phyloP scores from a whole-genome alignment of 2,888 invertebrate genomes.

The Ditylenchus weischeri region DNA sequence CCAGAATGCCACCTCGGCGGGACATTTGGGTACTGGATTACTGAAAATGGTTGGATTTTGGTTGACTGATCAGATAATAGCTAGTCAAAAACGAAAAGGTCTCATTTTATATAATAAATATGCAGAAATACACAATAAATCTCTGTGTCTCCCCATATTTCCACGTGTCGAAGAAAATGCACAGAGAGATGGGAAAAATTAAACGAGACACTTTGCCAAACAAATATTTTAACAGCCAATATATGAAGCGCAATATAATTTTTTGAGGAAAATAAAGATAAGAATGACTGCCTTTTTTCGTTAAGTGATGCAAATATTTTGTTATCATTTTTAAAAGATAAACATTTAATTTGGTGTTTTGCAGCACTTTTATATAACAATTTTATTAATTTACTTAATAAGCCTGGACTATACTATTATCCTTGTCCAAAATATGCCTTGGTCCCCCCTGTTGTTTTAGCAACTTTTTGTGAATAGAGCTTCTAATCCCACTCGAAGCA shows the following conservation, averaged over 20 bases:
- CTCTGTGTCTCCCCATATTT: neutral
- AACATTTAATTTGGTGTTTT: neutral
- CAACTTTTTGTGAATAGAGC: no score
- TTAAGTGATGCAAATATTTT: neutral
- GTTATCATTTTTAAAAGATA: neutral
- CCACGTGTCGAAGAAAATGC: constrained; percentile 5
- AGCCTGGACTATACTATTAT: no score
- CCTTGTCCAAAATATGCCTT: no score
- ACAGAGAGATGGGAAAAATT: constrained; percentile 1
- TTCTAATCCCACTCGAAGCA: no score
- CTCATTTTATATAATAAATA: no score
- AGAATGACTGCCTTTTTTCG: no score
- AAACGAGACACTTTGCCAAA: neutral
- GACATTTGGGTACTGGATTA: neutral
- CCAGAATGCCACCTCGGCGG: constrained; percentile 5
- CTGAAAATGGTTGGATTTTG: neutral
- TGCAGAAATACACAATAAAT: no score
- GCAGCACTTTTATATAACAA: no score
- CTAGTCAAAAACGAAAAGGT: no score
- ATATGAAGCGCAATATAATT: neutral
- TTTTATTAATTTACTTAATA: no score
- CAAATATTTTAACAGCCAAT: neutral
- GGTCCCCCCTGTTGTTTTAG: no score
- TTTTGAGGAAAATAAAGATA: neutral
- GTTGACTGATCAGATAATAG: neutral